phyloP scores from a whole-genome alignment of 1,140 invertebrate genomes.

The Caenorhabditis remanei region DNA sequence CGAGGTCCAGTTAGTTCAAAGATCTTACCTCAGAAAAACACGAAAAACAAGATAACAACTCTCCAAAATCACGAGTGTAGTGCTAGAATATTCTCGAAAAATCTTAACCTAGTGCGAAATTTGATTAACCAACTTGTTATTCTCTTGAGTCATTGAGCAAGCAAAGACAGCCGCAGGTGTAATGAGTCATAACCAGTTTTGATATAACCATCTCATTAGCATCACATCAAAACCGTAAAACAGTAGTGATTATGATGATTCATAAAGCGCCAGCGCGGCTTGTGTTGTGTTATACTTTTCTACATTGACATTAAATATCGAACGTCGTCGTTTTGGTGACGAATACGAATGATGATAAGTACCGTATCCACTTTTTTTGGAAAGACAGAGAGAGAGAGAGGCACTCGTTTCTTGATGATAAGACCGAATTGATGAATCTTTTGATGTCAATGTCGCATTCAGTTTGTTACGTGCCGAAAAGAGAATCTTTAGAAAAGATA shows the following conservation, averaged over 20 bases:
- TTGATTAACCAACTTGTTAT: background rate
- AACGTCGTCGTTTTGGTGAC: slow-evolving; percentile 29
- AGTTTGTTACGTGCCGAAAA: slow-evolving; percentile 48
- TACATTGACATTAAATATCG: slow-evolving; percentile 48
- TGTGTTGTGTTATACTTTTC: slow-evolving; percentile 37
- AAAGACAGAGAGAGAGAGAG: background rate
- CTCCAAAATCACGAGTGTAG: background rate
- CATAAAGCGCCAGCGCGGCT: slow-evolving; percentile 22
- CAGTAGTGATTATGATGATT: slow-evolving; percentile 39
- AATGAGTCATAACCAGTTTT: slow-evolving; percentile 13
- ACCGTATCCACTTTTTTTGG: slow-evolving; percentile 36
- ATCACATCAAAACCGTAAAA: background rate
- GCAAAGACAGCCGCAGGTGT: background rate
- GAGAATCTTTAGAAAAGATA: slow-evolving; percentile 10
- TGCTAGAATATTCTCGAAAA: slow-evolving; percentile 17
- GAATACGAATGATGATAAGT: slow-evolving; percentile 28
- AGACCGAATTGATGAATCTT: slow-evolving; percentile 18
- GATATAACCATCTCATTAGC: slow-evolving; percentile 21
- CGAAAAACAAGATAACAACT: background rate
- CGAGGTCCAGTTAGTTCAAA: background rate
- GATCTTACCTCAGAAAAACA: background rate
- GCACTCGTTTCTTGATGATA: slow-evolving; percentile 48
- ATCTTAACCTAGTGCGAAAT: background rate
- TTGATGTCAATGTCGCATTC: slow-evolving; percentile 21
- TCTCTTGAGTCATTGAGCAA: slow-evolving; percentile 31